These are phyloP conservation scores for Andrena dorsata DNA, from an alignment of 2,888 invertebrate species.

Conservation along the genomic window DNA sequence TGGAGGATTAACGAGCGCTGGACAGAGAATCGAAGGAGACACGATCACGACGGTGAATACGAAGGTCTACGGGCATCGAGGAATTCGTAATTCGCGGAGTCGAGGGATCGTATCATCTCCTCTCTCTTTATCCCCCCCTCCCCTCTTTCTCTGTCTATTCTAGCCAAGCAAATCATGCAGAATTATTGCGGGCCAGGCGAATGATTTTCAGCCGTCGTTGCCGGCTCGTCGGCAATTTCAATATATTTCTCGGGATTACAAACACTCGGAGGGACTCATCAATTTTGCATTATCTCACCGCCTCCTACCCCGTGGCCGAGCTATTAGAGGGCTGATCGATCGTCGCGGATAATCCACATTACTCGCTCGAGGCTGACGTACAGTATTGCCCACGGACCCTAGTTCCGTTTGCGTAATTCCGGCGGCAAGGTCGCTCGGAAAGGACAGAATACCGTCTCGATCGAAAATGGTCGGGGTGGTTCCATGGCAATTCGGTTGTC, in stretches of 20 bases:
- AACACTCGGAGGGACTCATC: constrained; percentile 75
- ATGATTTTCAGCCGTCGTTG: constrained; percentile 64
- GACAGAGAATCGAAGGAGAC: constrained; percentile 32
- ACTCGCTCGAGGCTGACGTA: constrained; percentile 69
- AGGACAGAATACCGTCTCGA: not conserved
- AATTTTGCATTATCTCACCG: constrained; percentile 76
- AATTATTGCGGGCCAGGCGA: constrained; percentile 65
- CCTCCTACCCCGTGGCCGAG: constrained; percentile 69
- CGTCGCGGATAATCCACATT: constrained; percentile 72
- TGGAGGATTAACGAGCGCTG: constrained; percentile 50
- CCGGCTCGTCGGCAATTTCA: constrained; percentile 70
- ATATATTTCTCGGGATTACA: constrained; percentile 76
- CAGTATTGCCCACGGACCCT: constrained; percentile 51
- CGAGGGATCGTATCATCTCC: not conserved
- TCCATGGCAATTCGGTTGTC: not conserved
- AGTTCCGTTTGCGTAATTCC: constrained; percentile 49
- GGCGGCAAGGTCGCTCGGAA: constrained; percentile 47
- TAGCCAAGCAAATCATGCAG: constrained; percentile 57
- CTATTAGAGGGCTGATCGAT: constrained; percentile 75
- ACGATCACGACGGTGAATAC: constrained; percentile 29
- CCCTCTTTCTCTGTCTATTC: not conserved
- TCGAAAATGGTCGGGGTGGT: not conserved
- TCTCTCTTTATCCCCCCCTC: not conserved
- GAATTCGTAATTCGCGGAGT: constrained; percentile 48
- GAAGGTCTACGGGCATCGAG: constrained; percentile 22